Percentiles rank a stretch among this genome's conserved stretches.
Conservation (phyloP, 2,888 invertebrate species). For the Lordiphosa andalusiaca region DNA sequence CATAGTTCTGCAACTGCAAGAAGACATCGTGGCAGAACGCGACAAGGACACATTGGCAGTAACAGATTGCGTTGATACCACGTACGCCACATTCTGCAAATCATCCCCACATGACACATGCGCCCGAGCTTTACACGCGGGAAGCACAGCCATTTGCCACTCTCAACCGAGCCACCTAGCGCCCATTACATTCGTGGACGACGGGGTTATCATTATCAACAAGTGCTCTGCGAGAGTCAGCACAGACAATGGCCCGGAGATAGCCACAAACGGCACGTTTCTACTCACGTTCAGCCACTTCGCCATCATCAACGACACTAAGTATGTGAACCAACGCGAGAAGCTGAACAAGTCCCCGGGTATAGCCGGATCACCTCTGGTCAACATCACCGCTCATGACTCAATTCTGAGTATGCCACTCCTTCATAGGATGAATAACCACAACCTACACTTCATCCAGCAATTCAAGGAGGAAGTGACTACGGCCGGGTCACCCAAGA, state of each 20-base stretch:
- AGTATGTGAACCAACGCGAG: neutral
- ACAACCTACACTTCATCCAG: no score
- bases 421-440: no score
- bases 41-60: constrained; percentile 1
- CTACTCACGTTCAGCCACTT: no score
- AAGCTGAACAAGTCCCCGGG: neutral
- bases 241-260: constrained; percentile 4
- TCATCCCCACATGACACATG: constrained; percentile 4
- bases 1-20: no score
- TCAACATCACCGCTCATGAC: constrained; percentile 8
- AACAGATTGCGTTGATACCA: constrained; percentile 4
- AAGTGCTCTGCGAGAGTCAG: no score
- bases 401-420: no score
- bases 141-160: no score
- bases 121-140: neutral
- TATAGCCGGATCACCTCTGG: neutral
- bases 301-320: constrained; percentile 1
- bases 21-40: constrained; percentile 8
- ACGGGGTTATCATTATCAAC: no score
- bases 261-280: constrained; percentile 1
- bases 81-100: constrained; percentile 7
- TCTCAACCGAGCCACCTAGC: no score
- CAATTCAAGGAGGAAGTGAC: no score
- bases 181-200: no score
- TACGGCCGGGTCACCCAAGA: neutral